Conservation (phyloP, 2,797 vertebrate species). For the Galago senegalensis region DNA sequence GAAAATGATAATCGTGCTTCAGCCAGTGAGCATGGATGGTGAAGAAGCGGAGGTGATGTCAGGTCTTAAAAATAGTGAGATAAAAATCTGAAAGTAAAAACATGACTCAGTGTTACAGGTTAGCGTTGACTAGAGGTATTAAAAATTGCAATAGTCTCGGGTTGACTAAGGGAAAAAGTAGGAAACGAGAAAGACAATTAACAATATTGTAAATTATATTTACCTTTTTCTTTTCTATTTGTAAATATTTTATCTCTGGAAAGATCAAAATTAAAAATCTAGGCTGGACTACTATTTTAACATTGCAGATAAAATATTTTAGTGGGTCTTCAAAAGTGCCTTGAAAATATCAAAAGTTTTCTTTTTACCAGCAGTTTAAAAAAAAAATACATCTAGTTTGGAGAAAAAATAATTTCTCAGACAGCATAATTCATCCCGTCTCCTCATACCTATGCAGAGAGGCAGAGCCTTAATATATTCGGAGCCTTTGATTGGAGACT, state of each 20-base stretch:
- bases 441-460: conserved; percentile 87
- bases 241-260: neutral
- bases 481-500: conserved; percentile 88
- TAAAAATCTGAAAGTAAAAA: neutral
- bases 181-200: neutral
- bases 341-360: conserved; percentile 75
- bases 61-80: neutral
- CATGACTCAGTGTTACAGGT: neutral
- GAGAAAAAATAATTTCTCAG: conserved; percentile 81
- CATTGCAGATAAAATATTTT: conserved; percentile 38
- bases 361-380: conserved; percentile 67
- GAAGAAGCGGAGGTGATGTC: neutral
- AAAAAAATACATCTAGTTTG: conserved; percentile 74
- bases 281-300: conserved; percentile 64
- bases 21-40: neutral
- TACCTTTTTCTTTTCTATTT: neutral
- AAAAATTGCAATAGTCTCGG: neutral
- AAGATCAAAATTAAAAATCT: conserved; percentile 39
- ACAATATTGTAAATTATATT: neutral
- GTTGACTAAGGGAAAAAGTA: neutral
- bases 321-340: conserved; percentile 6
- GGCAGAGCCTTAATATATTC: conserved; percentile 88
- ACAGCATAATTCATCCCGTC: conserved; percentile 87
- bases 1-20: neutral
- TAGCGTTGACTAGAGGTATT: neutral